phyloP scores from a whole-genome alignment of 2,113 vertebrate genomes.

The Hassar affinis region DNA sequence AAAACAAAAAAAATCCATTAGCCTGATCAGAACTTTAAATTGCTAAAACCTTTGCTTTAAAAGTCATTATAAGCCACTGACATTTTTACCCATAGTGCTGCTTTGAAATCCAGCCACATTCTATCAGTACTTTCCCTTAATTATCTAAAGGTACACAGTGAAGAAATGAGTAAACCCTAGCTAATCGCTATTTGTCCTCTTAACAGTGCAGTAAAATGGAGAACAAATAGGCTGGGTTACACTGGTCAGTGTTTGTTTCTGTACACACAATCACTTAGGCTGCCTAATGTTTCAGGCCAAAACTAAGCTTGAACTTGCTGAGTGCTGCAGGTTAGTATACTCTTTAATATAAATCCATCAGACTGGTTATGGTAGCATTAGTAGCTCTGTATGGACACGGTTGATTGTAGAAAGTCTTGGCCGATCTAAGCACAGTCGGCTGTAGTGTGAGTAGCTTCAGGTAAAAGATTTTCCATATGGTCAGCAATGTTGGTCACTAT shows the following conservation, averaged over 20 bases:
- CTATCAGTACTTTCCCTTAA: neutral
- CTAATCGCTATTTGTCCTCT: conserved; percentile 51
- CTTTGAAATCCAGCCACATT: neutral
- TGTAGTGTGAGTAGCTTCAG: neutral
- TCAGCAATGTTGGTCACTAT: conserved; percentile 3
- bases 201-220: conserved; percentile 45
- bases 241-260: conserved; percentile 35
- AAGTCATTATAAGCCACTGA: neutral
- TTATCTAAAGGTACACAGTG: conserved; percentile 28
- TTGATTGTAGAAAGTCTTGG: neutral
- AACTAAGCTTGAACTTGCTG: neutral
- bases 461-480: conserved; percentile 9
- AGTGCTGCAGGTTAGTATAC: neutral
- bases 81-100: neutral
- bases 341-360: neutral
- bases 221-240: conserved; percentile 61
- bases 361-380: neutral
- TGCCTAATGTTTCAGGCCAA: conserved; percentile 4
- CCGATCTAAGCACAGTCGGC: neutral
- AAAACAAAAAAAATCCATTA: neutral
- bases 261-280: neutral
- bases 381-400: neutral
- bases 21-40: neutral
- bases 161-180: conserved; percentile 46
- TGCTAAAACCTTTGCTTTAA: neutral